A percentile compares a stretch with the other conserved stretches of the same genome.
Evolutionary conservation across 1,140 invertebrate genomes (phyloP).

Genomic region (Aethina tumida): DNA sequence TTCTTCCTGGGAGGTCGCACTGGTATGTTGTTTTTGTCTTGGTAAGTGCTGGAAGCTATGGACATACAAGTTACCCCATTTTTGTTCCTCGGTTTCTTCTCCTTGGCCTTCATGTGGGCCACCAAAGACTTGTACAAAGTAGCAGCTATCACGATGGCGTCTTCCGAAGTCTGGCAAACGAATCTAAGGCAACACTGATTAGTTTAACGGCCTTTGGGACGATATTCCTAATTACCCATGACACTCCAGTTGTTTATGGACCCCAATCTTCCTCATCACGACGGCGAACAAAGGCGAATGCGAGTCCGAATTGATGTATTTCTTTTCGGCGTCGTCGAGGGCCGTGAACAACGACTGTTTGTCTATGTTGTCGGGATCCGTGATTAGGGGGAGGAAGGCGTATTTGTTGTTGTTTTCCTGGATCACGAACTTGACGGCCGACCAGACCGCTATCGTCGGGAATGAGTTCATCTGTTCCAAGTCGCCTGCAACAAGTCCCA

Average conservation of each 20-base stretch:
- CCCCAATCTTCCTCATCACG: conserved; percentile 72
- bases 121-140: conserved; percentile 80
- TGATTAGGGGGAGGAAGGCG: conserved; percentile 77
- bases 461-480: conserved; percentile 63
- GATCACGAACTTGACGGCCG: conserved; percentile 67
- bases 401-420: conserved; percentile 36
- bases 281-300: conserved; percentile 85
- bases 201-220: too few species aligned
- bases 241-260: conserved; percentile 72
- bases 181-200: conserved; percentile 42
- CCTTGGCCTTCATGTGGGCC: conserved; percentile 58
- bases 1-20: conserved; percentile 48
- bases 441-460: conserved; percentile 84
- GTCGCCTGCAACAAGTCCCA: conserved; percentile 28
- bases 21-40: conserved; percentile 36
- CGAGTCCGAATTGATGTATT: conserved; percentile 39
- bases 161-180: conserved; percentile 75
- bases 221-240: conserved; percentile 49
- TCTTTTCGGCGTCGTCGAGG: conserved; percentile 41
- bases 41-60: conserved; percentile 24
- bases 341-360: conserved; percentile 54
- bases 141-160: conserved; percentile 81
- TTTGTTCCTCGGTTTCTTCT: conserved; percentile 47
- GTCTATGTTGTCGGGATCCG: conserved; percentile 70
- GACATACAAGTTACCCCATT: conserved; percentile 47